phyloP scores from a whole-genome alignment of 2,888 invertebrate genomes.

The Elgonia sp. region DNA sequence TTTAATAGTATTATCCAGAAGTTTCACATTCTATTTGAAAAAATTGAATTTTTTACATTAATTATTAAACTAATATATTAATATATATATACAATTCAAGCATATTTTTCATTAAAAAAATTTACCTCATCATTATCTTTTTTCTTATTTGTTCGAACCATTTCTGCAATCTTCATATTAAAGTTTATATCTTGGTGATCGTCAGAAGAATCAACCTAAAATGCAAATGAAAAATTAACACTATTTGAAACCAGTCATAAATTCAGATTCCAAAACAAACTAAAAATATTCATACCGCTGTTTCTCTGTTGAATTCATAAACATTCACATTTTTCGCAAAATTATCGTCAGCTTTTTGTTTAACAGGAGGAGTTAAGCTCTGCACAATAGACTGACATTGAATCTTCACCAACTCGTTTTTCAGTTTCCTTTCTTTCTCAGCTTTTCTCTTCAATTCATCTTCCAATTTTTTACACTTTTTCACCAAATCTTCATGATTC shows the following conservation, averaged over 20 bases:
- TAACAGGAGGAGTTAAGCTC: neutral
- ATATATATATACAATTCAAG: no score
- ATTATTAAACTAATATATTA: neutral
- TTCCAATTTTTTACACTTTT: conserved; percentile 1
- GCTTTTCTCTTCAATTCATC: neutral
- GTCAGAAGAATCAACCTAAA: no score
- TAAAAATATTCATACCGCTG: neutral
- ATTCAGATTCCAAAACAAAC: neutral
- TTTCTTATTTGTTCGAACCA: neutral
- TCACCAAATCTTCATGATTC: neutral
- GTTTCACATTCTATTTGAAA: conserved; percentile 7
- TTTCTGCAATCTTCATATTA: neutral
- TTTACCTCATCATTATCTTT: neutral
- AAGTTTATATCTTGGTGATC: neutral
- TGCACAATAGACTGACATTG: neutral
- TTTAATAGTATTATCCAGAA: conserved; percentile 19
- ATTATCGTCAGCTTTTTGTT: neutral
- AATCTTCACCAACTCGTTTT: neutral
- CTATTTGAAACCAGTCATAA: neutral
- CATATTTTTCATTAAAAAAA: no score
- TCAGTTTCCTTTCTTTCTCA: neutral
- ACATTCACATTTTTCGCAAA: neutral
- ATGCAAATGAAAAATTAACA: neutral
- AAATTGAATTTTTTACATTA: neutral
- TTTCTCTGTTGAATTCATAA: conserved; percentile 8